Percentiles rank a stretch among this genome's conserved stretches.
These are phyloP conservation scores for Parauchenoglanis ngamensis DNA, from an alignment of 2,797 vertebrate genomes.

Conservation along the genomic window DNA sequence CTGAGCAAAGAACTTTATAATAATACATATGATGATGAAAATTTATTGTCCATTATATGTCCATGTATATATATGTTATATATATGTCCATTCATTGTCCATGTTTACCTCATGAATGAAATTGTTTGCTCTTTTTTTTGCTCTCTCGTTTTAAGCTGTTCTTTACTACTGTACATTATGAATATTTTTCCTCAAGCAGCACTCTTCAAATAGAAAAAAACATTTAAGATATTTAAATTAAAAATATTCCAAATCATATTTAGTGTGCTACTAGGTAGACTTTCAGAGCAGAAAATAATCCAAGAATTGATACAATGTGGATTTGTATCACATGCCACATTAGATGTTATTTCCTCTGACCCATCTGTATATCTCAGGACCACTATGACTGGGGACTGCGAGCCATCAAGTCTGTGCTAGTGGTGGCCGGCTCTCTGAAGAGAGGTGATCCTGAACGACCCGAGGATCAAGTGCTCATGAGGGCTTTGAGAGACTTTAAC, in stretches of 20 bases:
- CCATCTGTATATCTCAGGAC: slow-evolving; percentile 67
- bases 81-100: too few species aligned
- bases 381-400: slow-evolving; percentile 97
- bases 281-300: background rate
- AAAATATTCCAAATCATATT: background rate
- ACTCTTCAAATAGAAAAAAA: background rate
- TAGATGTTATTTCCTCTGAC: background rate
- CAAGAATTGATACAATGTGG: background rate
- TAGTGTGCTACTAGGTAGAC: too few species aligned
- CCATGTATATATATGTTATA: too few species aligned
- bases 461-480: slow-evolving; percentile 94
- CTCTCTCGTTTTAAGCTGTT: background rate
- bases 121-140: background rate
- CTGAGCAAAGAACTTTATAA: background rate
- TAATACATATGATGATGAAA: background rate
- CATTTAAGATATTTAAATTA: background rate
- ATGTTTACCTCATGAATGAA: background rate
- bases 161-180: background rate
- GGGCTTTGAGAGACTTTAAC: slow-evolving; percentile 93
- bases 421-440: slow-evolving; percentile 92
- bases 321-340: background rate
- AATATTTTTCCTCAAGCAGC: background rate
- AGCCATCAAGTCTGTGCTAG: slow-evolving; percentile 94
- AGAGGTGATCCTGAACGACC: slow-evolving; percentile 84
- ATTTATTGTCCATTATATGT: too few species aligned